A percentile compares a stretch with the other conserved stretches of the same genome.
Evolutionary conservation across 1,140 invertebrate species (phyloP).

Genomic region (Zaprionus africanus): DNA sequence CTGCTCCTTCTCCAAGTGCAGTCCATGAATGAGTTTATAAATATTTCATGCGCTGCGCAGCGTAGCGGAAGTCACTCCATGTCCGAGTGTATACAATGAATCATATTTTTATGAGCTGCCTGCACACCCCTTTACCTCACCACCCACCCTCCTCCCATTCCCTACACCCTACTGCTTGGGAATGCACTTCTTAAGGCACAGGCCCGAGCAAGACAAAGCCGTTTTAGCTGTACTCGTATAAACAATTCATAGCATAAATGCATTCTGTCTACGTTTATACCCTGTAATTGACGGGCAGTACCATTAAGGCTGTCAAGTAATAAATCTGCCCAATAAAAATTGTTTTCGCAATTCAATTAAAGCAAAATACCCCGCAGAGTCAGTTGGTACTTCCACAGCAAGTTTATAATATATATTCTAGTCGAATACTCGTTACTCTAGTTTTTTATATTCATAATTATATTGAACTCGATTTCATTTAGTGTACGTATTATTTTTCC

Average conservation of each 20-base stretch:
- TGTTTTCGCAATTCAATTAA: no score
- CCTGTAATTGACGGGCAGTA: slow-evolving; percentile 5
- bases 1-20: slow-evolving; percentile 9
- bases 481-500: not conserved
- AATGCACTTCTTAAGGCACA: slow-evolving; percentile 41
- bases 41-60: slow-evolving; percentile 73
- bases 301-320: not conserved
- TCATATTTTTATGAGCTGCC: slow-evolving; percentile 66
- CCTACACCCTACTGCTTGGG: not conserved
- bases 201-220: slow-evolving; percentile 49
- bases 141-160: not conserved
- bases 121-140: not conserved
- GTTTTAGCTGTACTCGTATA: slow-evolving; percentile 49
- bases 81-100: slow-evolving; percentile 63
- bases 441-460: no score
- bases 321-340: no score
- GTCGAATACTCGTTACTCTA: no score
- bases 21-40: slow-evolving; percentile 74
- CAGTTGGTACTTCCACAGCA: no score
- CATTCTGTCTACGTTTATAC: slow-evolving; percentile 25
- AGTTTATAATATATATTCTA: no score
- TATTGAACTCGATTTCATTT: no score
- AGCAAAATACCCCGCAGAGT: no score
- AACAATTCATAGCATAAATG: slow-evolving; percentile 56
- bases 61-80: slow-evolving; percentile 55